A percentile compares a stretch with the other conserved stretches of the same genome.
These are phyloP conservation scores for Nerophis lumbriciformis DNA, from an alignment of 2,113 vertebrate species.

Conservation along the genomic window DNA sequence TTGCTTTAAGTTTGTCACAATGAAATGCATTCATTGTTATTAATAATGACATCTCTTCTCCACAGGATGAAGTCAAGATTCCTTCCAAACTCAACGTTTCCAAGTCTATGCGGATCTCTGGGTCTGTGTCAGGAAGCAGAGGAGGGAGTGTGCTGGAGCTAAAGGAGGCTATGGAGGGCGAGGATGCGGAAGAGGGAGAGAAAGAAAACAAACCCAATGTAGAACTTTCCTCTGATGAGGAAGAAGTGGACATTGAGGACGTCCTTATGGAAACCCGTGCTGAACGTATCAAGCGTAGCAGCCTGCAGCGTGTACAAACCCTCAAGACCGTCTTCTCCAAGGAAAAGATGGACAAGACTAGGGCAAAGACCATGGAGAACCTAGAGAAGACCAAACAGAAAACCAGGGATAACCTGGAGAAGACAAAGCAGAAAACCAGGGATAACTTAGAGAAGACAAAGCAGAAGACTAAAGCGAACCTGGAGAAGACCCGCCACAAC, in stretches of 20 bases:
- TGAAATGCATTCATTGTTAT: neutral
- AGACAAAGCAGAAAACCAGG: constrained; percentile 80
- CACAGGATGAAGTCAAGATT: constrained; percentile 90
- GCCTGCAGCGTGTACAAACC: constrained; percentile 87
- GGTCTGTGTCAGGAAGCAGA: constrained; percentile 71
- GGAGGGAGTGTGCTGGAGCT: constrained; percentile 61
- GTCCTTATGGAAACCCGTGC: constrained; percentile 86
- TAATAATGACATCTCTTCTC: constrained; percentile 27
- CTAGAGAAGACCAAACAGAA: constrained; percentile 83
- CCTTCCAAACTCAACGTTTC: constrained; percentile 83
- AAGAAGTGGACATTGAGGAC: constrained; percentile 87
- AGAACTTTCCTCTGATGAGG: constrained; percentile 91
- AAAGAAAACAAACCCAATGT: constrained; percentile 74
- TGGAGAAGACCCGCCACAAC: constrained; percentile 86
- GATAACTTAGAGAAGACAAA: constrained; percentile 87
- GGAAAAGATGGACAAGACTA: constrained; percentile 84
- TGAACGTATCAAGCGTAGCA: constrained; percentile 90
- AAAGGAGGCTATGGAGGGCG: constrained; percentile 53
- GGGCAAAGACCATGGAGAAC: constrained; percentile 85
- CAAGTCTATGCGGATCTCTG: constrained; percentile 82
- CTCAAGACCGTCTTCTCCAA: constrained; percentile 96
- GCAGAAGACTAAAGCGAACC: constrained; percentile 79
- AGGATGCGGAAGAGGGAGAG: constrained; percentile 53
- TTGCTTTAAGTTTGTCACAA: too few relatives aligned
- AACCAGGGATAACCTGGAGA: constrained; percentile 80